Evolutionary conservation across 2,797 vertebrate genomes (phyloP).

Genomic region (Acipenser ruthenus): DNA sequence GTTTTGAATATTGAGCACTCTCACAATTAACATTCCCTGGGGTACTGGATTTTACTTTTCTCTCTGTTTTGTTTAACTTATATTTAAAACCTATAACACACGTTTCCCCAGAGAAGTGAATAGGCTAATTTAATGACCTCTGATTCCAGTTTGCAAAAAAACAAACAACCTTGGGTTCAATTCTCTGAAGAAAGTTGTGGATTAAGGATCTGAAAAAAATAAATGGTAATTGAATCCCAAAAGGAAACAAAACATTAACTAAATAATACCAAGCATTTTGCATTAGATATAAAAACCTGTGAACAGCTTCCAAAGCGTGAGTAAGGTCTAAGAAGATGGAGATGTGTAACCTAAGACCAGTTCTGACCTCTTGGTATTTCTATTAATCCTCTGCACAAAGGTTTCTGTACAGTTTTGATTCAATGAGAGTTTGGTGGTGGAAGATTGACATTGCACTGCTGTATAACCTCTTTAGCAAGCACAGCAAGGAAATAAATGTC

Average conservation of each 20-base stretch:
- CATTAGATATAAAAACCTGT: not conserved
- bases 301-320: constrained; percentile 4
- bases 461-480: not conserved
- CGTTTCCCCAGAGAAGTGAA: constrained; percentile 44
- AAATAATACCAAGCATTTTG: constrained; percentile 2
- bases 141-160: constrained; percentile 49
- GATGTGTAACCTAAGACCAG: not conserved
- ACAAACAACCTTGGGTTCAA: constrained; percentile 44
- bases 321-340: not conserved
- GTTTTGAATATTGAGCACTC: not conserved
- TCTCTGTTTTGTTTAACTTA: constrained; percentile 52
- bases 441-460: not conserved
- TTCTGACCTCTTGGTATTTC: not conserved
- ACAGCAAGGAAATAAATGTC: not conserved
- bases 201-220: constrained; percentile 31
- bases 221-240: constrained; percentile 28
- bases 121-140: constrained; percentile 56
- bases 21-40: constrained; percentile 44
- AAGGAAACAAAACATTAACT: constrained; percentile 23
- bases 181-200: constrained; percentile 36
- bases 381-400: not conserved
- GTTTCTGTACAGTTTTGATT: not conserved
- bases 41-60: constrained; percentile 41
- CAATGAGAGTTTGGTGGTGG: constrained; percentile 1
- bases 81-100: constrained; percentile 43